Conservation (phyloP, 2,797 vertebrate genomes). For the Darevskia mixta region DNA sequence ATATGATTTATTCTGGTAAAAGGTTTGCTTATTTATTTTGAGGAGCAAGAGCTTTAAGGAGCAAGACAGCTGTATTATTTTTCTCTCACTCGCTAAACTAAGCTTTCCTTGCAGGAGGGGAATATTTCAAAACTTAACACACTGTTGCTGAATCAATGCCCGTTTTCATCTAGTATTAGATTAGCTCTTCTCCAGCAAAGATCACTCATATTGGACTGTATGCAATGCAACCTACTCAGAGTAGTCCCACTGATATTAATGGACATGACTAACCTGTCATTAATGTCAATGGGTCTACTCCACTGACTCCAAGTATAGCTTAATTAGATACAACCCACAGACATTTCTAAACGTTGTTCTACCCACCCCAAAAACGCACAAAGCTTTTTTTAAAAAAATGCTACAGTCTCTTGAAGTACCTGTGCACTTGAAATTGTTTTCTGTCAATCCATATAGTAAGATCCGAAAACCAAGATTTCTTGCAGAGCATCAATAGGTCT, state of each 20-base stretch:
- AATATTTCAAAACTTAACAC: neutral
- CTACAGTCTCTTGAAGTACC: conserved; percentile 77
- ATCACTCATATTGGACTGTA: too few relatives aligned
- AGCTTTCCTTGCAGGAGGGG: too few relatives aligned
- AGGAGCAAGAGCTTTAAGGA: neutral
- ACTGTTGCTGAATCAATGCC: neutral
- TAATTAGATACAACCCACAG: too few relatives aligned
- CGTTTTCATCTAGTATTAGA: neutral
- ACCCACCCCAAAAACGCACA: conserved; percentile 18
- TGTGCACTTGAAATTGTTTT: conserved; percentile 90
- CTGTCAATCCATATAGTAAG: conserved; percentile 88
- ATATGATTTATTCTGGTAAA: neutral
- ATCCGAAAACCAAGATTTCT: conserved; percentile 85
- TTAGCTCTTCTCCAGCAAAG: neutral
- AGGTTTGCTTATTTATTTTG: too few relatives aligned
- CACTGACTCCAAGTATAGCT: too few relatives aligned
- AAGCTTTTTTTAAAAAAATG: neutral
- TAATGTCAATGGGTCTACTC: too few relatives aligned
- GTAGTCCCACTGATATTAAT: too few relatives aligned
- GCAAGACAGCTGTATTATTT: neutral
- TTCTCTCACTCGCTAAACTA: too few relatives aligned
- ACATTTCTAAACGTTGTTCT: conserved; percentile 13
- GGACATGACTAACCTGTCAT: too few relatives aligned
- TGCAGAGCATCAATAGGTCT: conserved; percentile 88
- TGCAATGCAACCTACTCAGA: too few relatives aligned